phyloP scores from a whole-genome alignment of 2,113 vertebrate genomes.

The Caretta caretta region DNA sequence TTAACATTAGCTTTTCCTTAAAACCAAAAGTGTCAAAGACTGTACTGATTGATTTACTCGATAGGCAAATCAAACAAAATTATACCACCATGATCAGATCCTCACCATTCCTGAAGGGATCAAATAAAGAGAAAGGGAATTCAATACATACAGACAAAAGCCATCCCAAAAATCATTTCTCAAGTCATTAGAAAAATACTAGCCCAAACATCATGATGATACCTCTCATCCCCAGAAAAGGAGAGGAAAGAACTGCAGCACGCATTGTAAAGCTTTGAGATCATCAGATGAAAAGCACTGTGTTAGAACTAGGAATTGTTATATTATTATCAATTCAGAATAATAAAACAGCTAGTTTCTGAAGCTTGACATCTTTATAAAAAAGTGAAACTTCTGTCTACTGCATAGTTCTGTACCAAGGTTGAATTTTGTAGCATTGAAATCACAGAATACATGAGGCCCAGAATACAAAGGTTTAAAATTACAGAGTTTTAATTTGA shows the following conservation, averaged over 20 bases:
- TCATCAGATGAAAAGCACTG: neutral
- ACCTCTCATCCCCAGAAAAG: neutral
- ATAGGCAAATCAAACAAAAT: conserved; percentile 3
- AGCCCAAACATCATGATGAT: neutral
- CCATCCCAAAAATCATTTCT: neutral
- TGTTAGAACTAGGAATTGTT: neutral
- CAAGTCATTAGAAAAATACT: neutral
- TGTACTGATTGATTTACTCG: neutral
- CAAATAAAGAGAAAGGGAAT: neutral
- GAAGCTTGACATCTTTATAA: neutral
- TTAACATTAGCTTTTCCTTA: neutral
- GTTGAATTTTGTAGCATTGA: neutral
- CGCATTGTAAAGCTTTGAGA: neutral
- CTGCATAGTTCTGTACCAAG: neutral
- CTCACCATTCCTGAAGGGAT: neutral
- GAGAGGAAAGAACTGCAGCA: neutral
- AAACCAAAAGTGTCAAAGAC: neutral
- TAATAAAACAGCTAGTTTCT: neutral
- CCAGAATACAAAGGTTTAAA: neutral
- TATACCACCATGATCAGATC: neutral
- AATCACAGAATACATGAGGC: neutral
- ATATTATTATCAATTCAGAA: neutral
- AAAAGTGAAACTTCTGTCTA: neutral
- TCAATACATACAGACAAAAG: neutral
- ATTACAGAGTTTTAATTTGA: neutral